These are phyloP conservation scores for Gonocerus acuteangulatus DNA, from an alignment of 2,888 invertebrate genomes.

Conservation along the genomic window DNA sequence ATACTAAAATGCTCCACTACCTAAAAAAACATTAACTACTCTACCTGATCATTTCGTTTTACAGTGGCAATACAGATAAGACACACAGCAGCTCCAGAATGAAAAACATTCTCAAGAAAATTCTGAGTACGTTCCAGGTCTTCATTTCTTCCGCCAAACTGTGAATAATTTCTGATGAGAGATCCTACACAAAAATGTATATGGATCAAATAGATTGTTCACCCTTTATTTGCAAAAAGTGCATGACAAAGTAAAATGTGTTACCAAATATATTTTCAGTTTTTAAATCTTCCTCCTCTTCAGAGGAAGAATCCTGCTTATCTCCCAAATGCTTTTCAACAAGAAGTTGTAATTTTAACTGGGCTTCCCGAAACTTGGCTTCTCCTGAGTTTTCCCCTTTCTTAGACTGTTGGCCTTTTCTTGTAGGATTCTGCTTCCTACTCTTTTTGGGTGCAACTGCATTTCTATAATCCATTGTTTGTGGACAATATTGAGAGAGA, in stretches of 20 bases:
- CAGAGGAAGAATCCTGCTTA: constrained; percentile 35
- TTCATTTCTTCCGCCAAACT: constrained; percentile 44
- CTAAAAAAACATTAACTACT: too few relatives aligned
- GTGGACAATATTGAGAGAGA: background rate
- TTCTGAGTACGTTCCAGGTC: constrained; percentile 56
- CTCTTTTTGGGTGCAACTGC: background rate
- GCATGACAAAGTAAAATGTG: background rate
- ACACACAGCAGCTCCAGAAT: constrained; percentile 73
- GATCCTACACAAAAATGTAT: constrained; percentile 44
- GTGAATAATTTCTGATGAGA: constrained; percentile 48
- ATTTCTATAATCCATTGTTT: background rate
- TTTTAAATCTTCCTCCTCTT: constrained; percentile 38
- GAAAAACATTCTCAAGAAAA: constrained; percentile 68
- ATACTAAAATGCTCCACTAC: too few relatives aligned
- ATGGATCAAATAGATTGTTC: background rate
- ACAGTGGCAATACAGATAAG: constrained; percentile 84
- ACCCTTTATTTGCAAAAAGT: too few relatives aligned
- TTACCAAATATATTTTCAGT: constrained; percentile 36
- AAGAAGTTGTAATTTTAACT: constrained; percentile 33
- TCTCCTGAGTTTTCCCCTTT: constrained; percentile 10
- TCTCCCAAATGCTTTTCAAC: constrained; percentile 36
- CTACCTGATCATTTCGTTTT: constrained; percentile 59
- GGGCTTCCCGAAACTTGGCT: constrained; percentile 35
- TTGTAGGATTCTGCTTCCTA: background rate
- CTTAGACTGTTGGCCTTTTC: background rate